Evolutionary conservation across 2,888 invertebrate species (phyloP).

Genomic region (Napeogenes sylphis): DNA sequence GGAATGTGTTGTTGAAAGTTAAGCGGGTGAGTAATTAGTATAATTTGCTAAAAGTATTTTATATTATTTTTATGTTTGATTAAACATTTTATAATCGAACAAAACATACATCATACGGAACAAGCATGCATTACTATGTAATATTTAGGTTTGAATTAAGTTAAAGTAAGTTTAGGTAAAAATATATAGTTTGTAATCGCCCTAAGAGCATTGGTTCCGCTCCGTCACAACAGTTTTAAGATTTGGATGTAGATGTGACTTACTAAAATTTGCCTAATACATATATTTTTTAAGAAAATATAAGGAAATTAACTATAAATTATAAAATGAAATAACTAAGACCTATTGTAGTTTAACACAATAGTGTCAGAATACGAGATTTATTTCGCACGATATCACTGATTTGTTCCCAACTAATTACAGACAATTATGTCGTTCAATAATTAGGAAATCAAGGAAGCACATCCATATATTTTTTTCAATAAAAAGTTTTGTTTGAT

Average conservation of each 20-base stretch:
- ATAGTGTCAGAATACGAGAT: background rate
- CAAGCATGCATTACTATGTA: too few species aligned
- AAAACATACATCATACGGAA: too few species aligned
- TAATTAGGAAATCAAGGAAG: background rate
- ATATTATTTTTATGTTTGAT: background rate
- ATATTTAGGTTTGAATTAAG: too few species aligned
- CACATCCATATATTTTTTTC: background rate
- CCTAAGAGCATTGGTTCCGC: too few species aligned
- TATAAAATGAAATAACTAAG: too few species aligned
- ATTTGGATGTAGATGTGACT: too few species aligned
- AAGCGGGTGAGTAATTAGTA: background rate
- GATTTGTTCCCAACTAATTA: background rate
- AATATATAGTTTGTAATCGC: too few species aligned
- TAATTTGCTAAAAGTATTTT: background rate
- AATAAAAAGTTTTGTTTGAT: background rate
- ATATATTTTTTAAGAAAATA: too few species aligned
- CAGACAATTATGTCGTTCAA: background rate
- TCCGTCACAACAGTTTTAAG: too few species aligned
- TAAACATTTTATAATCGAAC: background rate
- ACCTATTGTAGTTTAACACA: background rate
- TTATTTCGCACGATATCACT: slow-evolving; percentile 4
- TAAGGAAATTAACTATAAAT: too few species aligned
- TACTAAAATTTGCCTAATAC: too few species aligned
- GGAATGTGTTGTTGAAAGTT: background rate
- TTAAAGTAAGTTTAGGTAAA: too few species aligned